A percentile compares a stretch with the other conserved stretches of the same genome.
These are phyloP conservation scores for Parauchenoglanis punctatus DNA, from an alignment of 2,797 vertebrate genomes.

Conservation along the genomic window DNA sequence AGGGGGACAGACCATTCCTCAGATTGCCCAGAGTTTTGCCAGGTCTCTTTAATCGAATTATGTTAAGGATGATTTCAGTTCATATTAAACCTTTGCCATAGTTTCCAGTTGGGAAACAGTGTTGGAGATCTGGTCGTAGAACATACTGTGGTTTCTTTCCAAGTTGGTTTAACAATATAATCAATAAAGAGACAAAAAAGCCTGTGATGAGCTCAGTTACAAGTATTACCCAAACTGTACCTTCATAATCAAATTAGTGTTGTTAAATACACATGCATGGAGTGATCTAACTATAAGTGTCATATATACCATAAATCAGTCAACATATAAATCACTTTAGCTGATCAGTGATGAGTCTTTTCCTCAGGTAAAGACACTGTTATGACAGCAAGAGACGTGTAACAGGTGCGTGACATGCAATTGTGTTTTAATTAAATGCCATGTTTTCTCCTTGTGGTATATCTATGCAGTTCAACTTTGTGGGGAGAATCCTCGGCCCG, in stretches of 20 bases:
- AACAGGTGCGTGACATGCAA: conserved; percentile 32
- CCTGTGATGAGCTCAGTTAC: not conserved
- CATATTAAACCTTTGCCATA: not conserved
- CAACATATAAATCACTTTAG: not conserved
- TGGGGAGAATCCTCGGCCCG: conserved; percentile 97
- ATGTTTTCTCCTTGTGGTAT: conserved; percentile 29
- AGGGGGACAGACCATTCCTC: conserved; percentile 36
- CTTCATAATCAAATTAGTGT: not conserved
- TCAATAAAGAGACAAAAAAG: not conserved
- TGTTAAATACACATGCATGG: not conserved
- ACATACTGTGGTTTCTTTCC: not conserved
- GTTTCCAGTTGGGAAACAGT: conserved; percentile 12
- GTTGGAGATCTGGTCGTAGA: not conserved
- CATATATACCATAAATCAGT: not conserved
- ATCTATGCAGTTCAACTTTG: conserved; percentile 90
- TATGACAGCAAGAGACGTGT: conserved; percentile 9
- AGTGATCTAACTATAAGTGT: not conserved
- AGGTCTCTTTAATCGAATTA: conserved; percentile 41
- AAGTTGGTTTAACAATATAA: not conserved
- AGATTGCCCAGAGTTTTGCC: conserved; percentile 41
- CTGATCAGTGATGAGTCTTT: not conserved
- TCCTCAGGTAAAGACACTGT: not conserved
- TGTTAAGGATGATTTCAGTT: conserved; percentile 38
- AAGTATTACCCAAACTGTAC: not conserved
- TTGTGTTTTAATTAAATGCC: conserved; percentile 28